A percentile compares a stretch with the other conserved stretches of the same genome.
Evolutionary conservation across 2,797 vertebrate species (phyloP).

Genomic region (Protonibea diacanthus): DNA sequence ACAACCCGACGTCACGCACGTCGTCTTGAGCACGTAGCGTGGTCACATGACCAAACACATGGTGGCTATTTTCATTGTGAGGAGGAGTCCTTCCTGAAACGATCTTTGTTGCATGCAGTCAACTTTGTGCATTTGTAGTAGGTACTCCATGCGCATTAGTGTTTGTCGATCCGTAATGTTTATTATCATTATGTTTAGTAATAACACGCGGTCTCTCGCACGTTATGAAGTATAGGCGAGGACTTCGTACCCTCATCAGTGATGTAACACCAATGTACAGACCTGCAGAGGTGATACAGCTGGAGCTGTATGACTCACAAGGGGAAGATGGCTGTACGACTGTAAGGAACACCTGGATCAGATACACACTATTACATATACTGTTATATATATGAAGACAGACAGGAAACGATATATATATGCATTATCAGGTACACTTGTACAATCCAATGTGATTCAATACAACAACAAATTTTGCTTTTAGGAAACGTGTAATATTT

Average conservation of each 20-base stretch:
- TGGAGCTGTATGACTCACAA: neutral
- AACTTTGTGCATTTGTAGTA: neutral
- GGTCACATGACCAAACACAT: constrained; percentile 84
- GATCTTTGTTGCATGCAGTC: too few species aligned
- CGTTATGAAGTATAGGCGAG: neutral
- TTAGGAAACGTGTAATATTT: too few species aligned
- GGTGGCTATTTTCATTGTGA: constrained; percentile 74
- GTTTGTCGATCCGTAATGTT: neutral
- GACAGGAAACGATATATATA: too few species aligned
- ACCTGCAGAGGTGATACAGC: neutral
- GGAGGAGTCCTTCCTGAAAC: neutral
- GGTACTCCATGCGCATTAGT: too few species aligned
- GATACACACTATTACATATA: too few species aligned
- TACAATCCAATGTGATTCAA: too few species aligned
- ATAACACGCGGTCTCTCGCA: neutral
- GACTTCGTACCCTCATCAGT: neutral
- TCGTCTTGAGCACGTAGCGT: constrained; percentile 66
- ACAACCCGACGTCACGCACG: constrained; percentile 75
- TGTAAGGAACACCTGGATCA: too few species aligned
- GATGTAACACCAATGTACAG: constrained; percentile 11
- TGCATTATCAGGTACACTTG: too few species aligned
- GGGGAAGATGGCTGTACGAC: too few species aligned
- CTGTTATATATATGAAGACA: too few species aligned
- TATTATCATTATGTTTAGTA: neutral
- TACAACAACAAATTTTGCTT: too few species aligned